Conservation (phyloP, 2,113 vertebrate genomes). For the Calcarius ornatus region DNA sequence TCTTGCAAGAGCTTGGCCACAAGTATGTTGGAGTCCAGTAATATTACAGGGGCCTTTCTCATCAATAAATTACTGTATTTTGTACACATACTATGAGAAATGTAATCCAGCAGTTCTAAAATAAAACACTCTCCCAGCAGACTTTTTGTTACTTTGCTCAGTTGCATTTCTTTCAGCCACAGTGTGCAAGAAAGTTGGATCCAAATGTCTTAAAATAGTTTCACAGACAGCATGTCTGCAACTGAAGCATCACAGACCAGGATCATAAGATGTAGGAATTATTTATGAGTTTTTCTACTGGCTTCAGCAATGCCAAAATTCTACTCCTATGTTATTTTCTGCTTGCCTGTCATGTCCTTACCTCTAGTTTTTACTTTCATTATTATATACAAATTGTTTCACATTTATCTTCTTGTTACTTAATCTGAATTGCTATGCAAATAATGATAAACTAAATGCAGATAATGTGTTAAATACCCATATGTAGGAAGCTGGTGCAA, state of each 20-base stretch:
- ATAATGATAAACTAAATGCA: not conserved
- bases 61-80: not conserved
- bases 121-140: not conserved
- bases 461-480: not conserved
- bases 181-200: not conserved
- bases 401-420: not conserved
- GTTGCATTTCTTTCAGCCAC: not conserved
- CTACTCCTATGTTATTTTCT: not conserved
- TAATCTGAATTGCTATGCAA: not conserved
- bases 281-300: not conserved
- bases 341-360: not conserved
- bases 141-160: not conserved
- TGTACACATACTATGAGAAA: not conserved
- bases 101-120: not conserved
- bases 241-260: not conserved
- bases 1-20: not conserved
- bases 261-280: not conserved
- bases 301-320: not conserved
- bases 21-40: not conserved
- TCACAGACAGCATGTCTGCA: not conserved
- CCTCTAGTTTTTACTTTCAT: not conserved
- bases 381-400: not conserved
- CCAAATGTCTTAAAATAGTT: not conserved
- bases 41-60: not conserved
- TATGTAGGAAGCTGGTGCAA: not conserved